Conservation (phyloP, 30 jellyfish, hydroid and myxozoan genomes). For the Turritopsis rubra region DNA sequence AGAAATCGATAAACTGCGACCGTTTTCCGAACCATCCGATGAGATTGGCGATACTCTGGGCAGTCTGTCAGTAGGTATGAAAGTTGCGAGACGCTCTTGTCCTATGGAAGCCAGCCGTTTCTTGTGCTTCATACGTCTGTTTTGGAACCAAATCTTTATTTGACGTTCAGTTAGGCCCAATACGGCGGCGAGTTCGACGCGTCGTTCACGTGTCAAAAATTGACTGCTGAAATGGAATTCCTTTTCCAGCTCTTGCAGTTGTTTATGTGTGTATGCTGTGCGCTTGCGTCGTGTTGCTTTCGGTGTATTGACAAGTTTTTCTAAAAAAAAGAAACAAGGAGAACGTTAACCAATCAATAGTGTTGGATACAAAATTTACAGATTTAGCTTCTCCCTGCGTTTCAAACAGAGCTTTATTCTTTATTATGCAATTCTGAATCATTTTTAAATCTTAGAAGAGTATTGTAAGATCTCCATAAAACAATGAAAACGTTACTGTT, state of each 20-base stretch:
- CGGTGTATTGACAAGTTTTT: not conserved
- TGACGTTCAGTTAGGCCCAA: conserved; percentile 31
- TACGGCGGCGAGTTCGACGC: conserved; percentile 24
- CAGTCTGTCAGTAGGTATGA: not conserved
- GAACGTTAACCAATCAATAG: too few relatives aligned
- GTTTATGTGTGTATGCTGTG: conserved; percentile 32
- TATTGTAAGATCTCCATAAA: too few relatives aligned
- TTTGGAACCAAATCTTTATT: conserved; percentile 29
- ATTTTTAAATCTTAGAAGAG: too few relatives aligned
- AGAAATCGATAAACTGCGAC: not conserved
- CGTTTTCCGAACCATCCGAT: not conserved
- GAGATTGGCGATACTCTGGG: not conserved
- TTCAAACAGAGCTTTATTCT: too few relatives aligned
- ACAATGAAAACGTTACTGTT: too few relatives aligned
- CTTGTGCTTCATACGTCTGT: conserved; percentile 27
- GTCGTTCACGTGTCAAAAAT: conserved; percentile 25
- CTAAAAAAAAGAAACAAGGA: not conserved
- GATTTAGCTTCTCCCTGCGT: too few relatives aligned
- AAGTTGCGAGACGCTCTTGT: not conserved
- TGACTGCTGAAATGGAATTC: conserved; percentile 25
- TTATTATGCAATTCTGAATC: too few relatives aligned
- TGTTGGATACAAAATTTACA: not conserved
- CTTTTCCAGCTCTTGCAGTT: conserved; percentile 19
- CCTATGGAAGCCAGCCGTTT: conserved; percentile 18
- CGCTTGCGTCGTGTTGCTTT: conserved; percentile 23